phyloP scores from a whole-genome alignment of 2,888 invertebrate genomes.

The Phortica okadai region DNA sequence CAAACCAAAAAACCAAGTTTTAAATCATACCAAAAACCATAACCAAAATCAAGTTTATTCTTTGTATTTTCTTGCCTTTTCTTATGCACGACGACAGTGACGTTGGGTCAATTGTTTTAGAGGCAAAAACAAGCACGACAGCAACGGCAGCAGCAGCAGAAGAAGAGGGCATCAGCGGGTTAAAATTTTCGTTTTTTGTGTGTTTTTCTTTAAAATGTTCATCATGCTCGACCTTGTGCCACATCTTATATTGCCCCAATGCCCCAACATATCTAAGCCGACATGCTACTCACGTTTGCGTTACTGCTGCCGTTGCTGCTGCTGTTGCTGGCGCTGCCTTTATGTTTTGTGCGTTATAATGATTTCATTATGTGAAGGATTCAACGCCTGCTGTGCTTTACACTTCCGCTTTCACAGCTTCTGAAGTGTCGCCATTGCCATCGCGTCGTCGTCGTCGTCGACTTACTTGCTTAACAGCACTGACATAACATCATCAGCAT shows the following conservation, averaged over 20 bases:
- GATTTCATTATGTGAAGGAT: conserved; percentile 28
- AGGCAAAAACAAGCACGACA: background rate
- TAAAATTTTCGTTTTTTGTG: background rate
- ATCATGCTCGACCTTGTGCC: conserved; percentile 2
- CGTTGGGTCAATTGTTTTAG: conserved; percentile 15
- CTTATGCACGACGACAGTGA: background rate
- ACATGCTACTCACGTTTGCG: background rate
- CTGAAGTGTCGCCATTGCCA: conserved; percentile 3
- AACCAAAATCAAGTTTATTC: conserved; percentile 24
- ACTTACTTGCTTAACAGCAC: background rate
- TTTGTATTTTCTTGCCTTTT: background rate
- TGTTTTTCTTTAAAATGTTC: background rate
- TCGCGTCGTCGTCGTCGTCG: conserved; percentile 15
- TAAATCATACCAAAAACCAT: conserved; percentile 7
- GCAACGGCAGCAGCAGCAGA: no score
- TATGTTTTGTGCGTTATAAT: conserved; percentile 19
- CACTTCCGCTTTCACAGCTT: conserved; percentile 58
- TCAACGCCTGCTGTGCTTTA: conserved; percentile 58
- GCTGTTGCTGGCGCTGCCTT: background rate
- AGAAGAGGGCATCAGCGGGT: no score
- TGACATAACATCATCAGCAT: background rate
- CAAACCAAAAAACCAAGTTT: background rate
- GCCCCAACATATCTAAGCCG: background rate
- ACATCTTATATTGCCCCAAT: background rate
- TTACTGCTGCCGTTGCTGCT: background rate